Evolutionary conservation across 2,113 vertebrate species (phyloP), one percentile per base, ranked within the genome.

Genomic region (Ramphastos sulfuratus): DNA sequence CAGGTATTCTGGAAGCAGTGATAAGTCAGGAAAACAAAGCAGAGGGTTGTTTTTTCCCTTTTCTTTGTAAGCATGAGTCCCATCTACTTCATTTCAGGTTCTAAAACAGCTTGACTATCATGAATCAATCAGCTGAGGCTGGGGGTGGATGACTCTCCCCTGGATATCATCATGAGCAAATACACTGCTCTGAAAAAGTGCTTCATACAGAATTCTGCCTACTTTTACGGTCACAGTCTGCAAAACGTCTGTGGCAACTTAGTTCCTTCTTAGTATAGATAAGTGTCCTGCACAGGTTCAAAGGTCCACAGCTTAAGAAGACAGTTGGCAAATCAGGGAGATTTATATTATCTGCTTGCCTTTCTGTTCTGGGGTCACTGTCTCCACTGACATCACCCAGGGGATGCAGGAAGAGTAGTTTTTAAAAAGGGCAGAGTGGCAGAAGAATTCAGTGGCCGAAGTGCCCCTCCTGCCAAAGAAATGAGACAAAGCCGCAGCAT

Each of bases 41-140:
- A 56, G 31, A 79, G 9, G 15, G 21, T 17, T 46, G 0, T 0
- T 42, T 77, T 61, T 44, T 6, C 2, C 5, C 52, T 37, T 78
- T 76, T 70, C 25, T 66, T 89, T 92, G 31, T 74, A 33, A 84
- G 25, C 25, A 21, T 58, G 60, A 60, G n/a, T 87, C 27, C 27
- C 18, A n/a, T 92, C 82, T 91, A 60, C 55, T 90, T 82, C 33
- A 69, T 86, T 86, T 87, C 74, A n/a, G 9, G 48, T 80, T 61
- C 75, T 80, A 39, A 89, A 80, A 82, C 70, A 80, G 35, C 60
- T 94, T 70, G 87, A 16, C 54, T 89, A 48, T 60, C 31, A 50
- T 1, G 0, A 77, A 87, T 70, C 59, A 71, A 52, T 95, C 1
- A 0, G 12, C 61, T 76, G 66, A 71, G 67, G 33, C n/a, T 2